Evolutionary conservation across 1,140 invertebrate species (phyloP), one percentile per base, ranked within the genome.

Genomic region (Drosophila mayri): DNA sequence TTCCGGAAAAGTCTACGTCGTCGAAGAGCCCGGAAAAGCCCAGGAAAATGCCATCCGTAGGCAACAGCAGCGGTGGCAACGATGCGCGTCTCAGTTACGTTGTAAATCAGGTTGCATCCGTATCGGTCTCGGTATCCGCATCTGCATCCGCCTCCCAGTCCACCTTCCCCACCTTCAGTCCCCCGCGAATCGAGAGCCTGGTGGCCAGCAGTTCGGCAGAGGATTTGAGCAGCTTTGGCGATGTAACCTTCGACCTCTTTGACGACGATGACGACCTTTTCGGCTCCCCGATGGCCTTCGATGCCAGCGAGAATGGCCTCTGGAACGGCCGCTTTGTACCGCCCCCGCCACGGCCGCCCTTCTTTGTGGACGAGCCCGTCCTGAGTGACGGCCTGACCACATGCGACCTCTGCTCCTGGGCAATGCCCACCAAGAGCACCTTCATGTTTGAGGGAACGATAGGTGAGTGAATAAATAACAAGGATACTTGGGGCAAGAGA

Each of bases 371-470:
- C 60, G 94, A 94, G 57, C 92, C 93, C 40, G 93, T 94, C 68
- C 91, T 93, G 41, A 94, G 94, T 52, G 95, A 96, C 92, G 95
- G 95, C 60, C 94, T 95, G 58, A 96, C 95, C 70, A 95, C 95
- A 77, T 96, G 95, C 93, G 95, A 96, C 93, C 93, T 96, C 40
- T 96, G 95, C 90, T 94, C 95, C 59, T 96, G 95, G 95, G 95
- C 95, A 59, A 92, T 92, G 91, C 91, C 91, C 78, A 92, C 91
- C 50, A 92, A 92, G 61, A 92, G 90, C 79, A 92, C 91, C 57
- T 92, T 92, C 75, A 92, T 92, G 77, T 92, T 92, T 46, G 91
- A 92, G 79, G 91, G 88, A 37, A 92, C 91, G 77, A 92, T 92
- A 91, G 91, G 91, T 92, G 75, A 92, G 90, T 80, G 41, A 37